Evolutionary conservation across 1,140 invertebrate genomes (phyloP).

Genomic region (Ceratosolen solmsi): DNA sequence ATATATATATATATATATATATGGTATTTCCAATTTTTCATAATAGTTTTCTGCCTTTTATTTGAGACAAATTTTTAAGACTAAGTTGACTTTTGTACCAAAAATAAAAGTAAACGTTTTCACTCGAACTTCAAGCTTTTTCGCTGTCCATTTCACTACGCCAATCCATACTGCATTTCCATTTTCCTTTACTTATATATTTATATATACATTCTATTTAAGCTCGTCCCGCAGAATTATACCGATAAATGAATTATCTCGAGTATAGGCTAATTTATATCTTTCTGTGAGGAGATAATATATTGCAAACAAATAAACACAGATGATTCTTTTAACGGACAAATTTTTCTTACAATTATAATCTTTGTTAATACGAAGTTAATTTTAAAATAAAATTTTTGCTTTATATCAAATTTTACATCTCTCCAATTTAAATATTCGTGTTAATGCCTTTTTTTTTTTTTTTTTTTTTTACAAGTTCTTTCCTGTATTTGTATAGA

Average conservation of each 20-base stretch:
- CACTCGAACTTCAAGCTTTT: not conserved
- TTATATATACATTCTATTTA: slow-evolving; percentile 33
- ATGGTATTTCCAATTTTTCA: not conserved
- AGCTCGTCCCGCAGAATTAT: slow-evolving; percentile 42
- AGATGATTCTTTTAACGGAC: not conserved
- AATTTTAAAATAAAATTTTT: slow-evolving; percentile 3
- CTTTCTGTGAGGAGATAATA: not conserved
- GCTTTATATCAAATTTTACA: not conserved
- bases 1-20: slow-evolving; percentile 15
- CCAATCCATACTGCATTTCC: not conserved
- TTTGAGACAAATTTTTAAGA: slow-evolving; percentile 11
- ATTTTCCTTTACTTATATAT: not conserved
- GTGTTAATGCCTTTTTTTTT: not conserved
- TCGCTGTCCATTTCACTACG: not conserved
- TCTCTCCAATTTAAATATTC: not conserved
- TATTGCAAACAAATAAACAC: slow-evolving; percentile 1
- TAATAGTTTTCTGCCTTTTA: slow-evolving; percentile 14
- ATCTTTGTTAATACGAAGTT: not conserved
- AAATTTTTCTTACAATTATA: not conserved
- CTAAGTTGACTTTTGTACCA: not conserved
- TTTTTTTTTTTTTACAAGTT: too few relatives aligned
- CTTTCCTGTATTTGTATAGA: too few relatives aligned
- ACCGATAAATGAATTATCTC: not conserved
- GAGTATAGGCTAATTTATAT: slow-evolving; percentile 2
- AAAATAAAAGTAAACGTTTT: not conserved